These are phyloP conservation scores for Brachionus paranguensis DNA, from an alignment of 1,140 invertebrate species.

Conservation along the genomic window DNA sequence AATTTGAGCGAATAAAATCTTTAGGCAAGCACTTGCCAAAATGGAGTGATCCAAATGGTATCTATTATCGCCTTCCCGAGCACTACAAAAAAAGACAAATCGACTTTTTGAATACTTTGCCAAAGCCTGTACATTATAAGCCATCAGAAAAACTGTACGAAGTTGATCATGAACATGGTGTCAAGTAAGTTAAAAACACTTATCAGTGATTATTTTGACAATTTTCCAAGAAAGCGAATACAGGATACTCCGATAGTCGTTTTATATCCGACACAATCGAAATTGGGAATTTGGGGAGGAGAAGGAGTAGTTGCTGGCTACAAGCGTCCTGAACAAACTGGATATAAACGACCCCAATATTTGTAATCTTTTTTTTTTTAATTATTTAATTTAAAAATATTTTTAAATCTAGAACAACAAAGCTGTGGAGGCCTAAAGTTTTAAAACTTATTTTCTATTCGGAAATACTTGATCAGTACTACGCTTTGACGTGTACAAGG, in stretches of 20 bases:
- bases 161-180: conserved; percentile 34
- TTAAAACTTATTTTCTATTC: conserved; percentile 77
- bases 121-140: conserved; percentile 35
- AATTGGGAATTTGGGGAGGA: conserved; percentile 88
- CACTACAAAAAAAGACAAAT: conserved; percentile 33
- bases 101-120: conserved; percentile 26
- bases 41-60: conserved; percentile 26
- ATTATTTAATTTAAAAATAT: background rate
- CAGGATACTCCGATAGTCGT: conserved; percentile 61
- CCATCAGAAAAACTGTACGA: conserved; percentile 27
- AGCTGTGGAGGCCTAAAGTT: conserved; percentile 78
- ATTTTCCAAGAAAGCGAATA: background rate
- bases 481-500: conserved; percentile 70
- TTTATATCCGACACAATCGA: conserved; percentile 68
- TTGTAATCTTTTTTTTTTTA: background rate
- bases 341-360: conserved; percentile 38
- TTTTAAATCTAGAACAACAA: conserved; percentile 56
- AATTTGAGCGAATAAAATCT: conserved; percentile 26
- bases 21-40: conserved; percentile 13
- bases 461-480: conserved; percentile 80
- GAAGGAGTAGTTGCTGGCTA: conserved; percentile 89
- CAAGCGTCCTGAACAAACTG: conserved; percentile 46
- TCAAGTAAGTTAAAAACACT: background rate
- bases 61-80: conserved; percentile 36
- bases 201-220: background rate